A percentile compares a stretch with the other conserved stretches of the same genome.
These are phyloP conservation scores for Madoqua kirkii DNA, from an alignment of 2,113 vertebrate genomes.

Conservation along the genomic window DNA sequence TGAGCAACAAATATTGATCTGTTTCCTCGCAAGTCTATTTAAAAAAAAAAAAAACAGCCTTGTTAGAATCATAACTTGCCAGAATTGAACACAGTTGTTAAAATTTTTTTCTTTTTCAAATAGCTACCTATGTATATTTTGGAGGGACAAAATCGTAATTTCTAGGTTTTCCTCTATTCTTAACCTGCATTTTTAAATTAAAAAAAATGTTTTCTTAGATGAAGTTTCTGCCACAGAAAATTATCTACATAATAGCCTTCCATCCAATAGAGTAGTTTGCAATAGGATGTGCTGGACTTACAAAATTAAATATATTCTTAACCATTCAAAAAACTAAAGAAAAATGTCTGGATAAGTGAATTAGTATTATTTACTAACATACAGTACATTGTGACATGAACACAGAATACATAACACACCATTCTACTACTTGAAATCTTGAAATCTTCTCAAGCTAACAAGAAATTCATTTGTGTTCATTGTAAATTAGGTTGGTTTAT, in stretches of 20 bases:
- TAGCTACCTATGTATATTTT: constrained; percentile 34
- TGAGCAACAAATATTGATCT: constrained; percentile 62
- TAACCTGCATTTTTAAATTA: background rate
- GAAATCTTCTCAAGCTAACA: background rate
- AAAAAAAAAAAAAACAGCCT: background rate
- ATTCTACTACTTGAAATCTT: background rate
- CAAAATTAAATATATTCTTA: constrained; percentile 19
- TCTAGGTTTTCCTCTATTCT: constrained; percentile 37
- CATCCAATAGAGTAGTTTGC: constrained; percentile 5
- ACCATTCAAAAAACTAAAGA: background rate
- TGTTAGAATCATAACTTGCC: constrained; percentile 53
- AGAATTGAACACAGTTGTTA: constrained; percentile 27
- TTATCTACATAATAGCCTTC: constrained; percentile 9
- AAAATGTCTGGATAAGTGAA: background rate
- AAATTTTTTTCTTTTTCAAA: background rate
- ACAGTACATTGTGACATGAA: background rate
- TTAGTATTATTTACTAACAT: background rate
- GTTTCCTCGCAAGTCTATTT: constrained; percentile 39
- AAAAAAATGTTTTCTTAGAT: constrained; percentile 11
- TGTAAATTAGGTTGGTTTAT: background rate
- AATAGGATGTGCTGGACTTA: background rate
- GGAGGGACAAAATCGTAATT: background rate
- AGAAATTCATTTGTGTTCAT: background rate
- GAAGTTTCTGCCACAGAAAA: constrained; percentile 49
- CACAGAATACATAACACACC: background rate